Percentiles rank a stretch among this genome's conserved stretches.
Evolutionary conservation across 2,888 invertebrate genomes (phyloP).

Genomic region (Lumbricus terrestris): DNA sequence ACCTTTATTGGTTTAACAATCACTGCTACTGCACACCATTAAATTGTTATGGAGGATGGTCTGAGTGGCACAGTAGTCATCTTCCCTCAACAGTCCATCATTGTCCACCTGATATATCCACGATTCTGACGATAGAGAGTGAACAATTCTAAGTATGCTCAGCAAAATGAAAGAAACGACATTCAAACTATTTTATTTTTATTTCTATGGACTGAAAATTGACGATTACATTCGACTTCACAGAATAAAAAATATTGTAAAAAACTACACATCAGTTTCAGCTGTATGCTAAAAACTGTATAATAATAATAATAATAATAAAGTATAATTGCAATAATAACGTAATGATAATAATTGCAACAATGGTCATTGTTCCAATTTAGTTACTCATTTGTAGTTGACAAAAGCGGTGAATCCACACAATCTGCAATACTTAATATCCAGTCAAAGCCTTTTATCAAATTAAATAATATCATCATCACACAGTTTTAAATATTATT

Average conservation of each 20-base stretch:
- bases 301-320: too few relatives aligned
- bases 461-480: slow-evolving; percentile 3
- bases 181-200: neutral
- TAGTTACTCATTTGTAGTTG: neutral
- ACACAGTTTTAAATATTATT: neutral
- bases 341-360: neutral
- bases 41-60: too few relatives aligned
- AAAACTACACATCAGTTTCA: neutral
- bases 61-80: too few relatives aligned
- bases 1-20: too few relatives aligned
- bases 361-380: neutral
- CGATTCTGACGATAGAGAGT: too few relatives aligned
- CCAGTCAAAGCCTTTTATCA: neutral
- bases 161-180: neutral
- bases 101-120: too few relatives aligned
- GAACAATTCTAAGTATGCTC: neutral
- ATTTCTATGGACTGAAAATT: neutral
- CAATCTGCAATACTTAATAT: neutral
- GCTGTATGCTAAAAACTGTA: neutral
- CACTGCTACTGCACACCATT: too few relatives aligned
- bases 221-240: neutral
- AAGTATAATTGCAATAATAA: too few relatives aligned
- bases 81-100: too few relatives aligned
- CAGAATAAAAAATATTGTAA: neutral
- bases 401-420: neutral